phyloP scores from a whole-genome alignment of 2,888 invertebrate genomes.

The Balanococcus diminutus region DNA sequence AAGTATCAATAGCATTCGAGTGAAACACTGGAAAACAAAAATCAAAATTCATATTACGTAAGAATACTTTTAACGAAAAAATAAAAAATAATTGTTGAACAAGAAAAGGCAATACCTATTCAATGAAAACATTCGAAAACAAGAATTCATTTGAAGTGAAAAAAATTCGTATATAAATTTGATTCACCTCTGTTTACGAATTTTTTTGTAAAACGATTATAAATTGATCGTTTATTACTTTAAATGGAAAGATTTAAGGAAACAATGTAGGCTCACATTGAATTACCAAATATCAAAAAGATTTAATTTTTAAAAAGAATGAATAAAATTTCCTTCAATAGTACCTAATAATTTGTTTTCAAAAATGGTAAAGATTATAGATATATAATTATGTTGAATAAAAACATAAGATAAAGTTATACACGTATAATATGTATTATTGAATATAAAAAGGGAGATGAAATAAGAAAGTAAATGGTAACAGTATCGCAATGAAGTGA shows the following conservation, averaged over 20 bases:
- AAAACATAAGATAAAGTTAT: background rate
- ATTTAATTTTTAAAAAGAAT: background rate
- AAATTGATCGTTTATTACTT: no score
- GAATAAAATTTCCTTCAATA: background rate
- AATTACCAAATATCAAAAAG: background rate
- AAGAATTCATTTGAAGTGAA: background rate
- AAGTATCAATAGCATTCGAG: no score
- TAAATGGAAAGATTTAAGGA: no score
- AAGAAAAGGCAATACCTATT: background rate
- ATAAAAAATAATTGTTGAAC: background rate
- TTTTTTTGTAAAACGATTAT: no score
- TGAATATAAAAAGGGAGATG: background rate
- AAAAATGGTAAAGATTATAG: constrained; percentile 18
- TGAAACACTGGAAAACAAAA: no score
- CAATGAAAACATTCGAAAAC: background rate
- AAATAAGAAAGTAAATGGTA: constrained; percentile 20
- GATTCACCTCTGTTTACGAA: background rate
- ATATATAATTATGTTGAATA: background rate
- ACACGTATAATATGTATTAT: background rate
- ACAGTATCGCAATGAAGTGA: constrained; percentile 26
- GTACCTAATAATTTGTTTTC: background rate
- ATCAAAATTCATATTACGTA: no score
- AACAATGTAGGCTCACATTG: constrained; percentile 28
- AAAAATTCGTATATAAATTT: background rate
- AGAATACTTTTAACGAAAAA: no score